Evolutionary conservation across 2,797 vertebrate species (phyloP).

Genomic region (Sebastes oblongus): DNA sequence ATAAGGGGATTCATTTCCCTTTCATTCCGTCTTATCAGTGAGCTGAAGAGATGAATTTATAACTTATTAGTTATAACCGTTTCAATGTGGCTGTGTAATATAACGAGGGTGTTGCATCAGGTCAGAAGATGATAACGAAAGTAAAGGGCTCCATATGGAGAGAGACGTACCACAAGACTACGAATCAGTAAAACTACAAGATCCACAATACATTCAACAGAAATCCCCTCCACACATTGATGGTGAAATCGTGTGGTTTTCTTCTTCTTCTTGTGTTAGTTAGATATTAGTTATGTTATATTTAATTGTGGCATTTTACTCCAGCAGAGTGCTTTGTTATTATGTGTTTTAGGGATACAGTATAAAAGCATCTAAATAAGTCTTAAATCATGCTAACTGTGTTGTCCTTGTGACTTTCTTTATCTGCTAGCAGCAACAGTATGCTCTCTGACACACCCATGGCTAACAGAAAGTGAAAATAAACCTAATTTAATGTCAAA

Average conservation of each 20-base stretch:
- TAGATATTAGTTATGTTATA: neutral
- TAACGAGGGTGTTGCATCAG: conserved; percentile 41
- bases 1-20: no score
- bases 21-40: no score
- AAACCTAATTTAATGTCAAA: neutral
- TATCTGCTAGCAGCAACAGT: no score
- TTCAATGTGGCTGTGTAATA: neutral
- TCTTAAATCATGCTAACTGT: neutral
- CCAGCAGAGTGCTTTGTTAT: fast-evolving
- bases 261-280: neutral
- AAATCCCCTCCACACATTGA: neutral
- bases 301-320: neutral
- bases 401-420: neutral
- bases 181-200: conserved; percentile 56
- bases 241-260: neutral
- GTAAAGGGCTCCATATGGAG: conserved; percentile 38
- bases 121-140: conserved; percentile 9
- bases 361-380: neutral
- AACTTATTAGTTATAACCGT: neutral
- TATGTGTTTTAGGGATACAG: neutral
- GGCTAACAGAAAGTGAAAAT: neutral
- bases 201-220: neutral
- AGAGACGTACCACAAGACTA: neutral
- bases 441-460: neutral
- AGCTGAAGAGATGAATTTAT: no score